Conservation (phyloP, 2,113 vertebrate genomes). For the Chroicocephalus ridibundus region DNA sequence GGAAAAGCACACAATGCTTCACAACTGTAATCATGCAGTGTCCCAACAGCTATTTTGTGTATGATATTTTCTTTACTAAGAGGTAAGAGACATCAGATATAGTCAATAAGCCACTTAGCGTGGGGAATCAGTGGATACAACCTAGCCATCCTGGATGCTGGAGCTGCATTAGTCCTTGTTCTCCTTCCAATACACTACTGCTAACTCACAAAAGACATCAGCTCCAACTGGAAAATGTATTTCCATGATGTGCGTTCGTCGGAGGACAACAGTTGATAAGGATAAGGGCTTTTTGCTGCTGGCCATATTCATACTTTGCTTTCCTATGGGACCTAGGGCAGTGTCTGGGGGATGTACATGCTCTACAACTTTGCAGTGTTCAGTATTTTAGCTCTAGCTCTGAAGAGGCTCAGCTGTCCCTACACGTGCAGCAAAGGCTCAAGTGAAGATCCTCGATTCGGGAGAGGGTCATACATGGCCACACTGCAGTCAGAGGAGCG, state of each 20-base stretch:
- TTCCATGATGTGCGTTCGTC: neutral
- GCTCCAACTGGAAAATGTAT: neutral
- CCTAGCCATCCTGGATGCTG: neutral
- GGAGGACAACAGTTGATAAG: neutral
- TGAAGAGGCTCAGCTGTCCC: neutral
- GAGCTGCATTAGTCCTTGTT: neutral
- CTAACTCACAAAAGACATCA: neutral
- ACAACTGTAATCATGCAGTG: neutral
- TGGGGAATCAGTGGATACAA: neutral
- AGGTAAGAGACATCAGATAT: neutral
- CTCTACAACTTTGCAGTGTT: neutral
- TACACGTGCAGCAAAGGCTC: neutral
- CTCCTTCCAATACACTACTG: neutral
- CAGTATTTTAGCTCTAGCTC: neutral
- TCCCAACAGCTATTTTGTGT: neutral
- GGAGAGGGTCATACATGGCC: accelerated
- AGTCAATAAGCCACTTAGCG: neutral
- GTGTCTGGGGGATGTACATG: neutral
- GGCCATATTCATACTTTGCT: neutral
- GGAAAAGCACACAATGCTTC: neutral
- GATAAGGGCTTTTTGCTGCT: neutral
- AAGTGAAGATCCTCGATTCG: accelerated
- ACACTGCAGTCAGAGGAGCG: accelerated
- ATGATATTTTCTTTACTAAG: neutral
- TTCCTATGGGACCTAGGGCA: neutral